Evolutionary conservation across 2,888 invertebrate genomes (phyloP), one percentile per base, ranked within the genome.

Genomic region (Acleris emargana): DNA sequence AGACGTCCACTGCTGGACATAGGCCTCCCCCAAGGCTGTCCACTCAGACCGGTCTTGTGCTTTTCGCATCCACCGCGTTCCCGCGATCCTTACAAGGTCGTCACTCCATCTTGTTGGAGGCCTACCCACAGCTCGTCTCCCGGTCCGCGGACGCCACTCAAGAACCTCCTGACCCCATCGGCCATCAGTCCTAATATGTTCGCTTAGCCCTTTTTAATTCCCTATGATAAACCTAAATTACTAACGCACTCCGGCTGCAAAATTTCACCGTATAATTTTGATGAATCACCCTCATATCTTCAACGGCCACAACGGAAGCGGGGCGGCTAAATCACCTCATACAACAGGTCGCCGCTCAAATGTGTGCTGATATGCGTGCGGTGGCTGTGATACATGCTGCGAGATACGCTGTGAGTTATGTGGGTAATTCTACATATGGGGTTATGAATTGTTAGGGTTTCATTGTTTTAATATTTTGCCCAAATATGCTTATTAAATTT

Each of bases 231-330:
- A 38, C 54, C 28, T 28, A 50, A 49, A 49, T 43, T 16, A 28
- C 20, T 47, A 32, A 54, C 20, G 28, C 62, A 43, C 43, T 42
- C 20, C 43, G 25, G 4, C n/a, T 18, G 51, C 43, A 28, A 20
- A 17, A 13, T 6, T 32, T 38, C 52, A 47, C 45, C 17, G 57
- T 45, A 32, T 58, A 52, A 58, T 58, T 58, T 58, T 63, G 52
- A 58, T 52, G 18, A 58, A 63, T 63, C 47, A 17, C 22, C 32
- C 45, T 4, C 61, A 54, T 62, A 49, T 62, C 57, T 57, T 42
- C 16, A 28, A n/a, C 50, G 49, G 57, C 9, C 62, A 55, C 47
- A 52, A 38, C 58, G 45, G 54, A 54, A 54, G 38, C 22, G 49
- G 57, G 47, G 3, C 32, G 52, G 50, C 45, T 58, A 58, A 47